phyloP scores from a whole-genome alignment of 2,797 vertebrate genomes.

The Lacerta bilineata region DNA sequence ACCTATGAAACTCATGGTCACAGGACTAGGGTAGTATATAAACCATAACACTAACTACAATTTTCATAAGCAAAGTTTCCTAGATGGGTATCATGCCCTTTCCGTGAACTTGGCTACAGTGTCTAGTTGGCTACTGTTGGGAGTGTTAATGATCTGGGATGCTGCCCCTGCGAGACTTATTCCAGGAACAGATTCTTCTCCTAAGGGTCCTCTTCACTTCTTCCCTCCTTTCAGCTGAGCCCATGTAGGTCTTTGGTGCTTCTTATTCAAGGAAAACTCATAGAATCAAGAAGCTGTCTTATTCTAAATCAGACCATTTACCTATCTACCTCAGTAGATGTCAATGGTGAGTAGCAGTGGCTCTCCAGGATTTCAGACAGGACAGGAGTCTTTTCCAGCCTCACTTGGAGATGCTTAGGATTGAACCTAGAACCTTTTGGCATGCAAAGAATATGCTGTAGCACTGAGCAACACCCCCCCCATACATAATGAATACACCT shows the following conservation, averaged over 20 bases:
- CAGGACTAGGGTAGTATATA: background rate
- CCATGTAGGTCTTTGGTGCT: too few relatives aligned
- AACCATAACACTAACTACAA: background rate
- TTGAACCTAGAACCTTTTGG: background rate
- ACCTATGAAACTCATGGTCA: background rate
- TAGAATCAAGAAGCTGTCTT: too few relatives aligned
- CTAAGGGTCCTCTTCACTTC: background rate
- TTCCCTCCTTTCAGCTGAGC: background rate
- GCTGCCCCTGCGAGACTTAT: background rate
- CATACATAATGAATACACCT: background rate
- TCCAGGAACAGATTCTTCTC: background rate
- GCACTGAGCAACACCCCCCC: background rate
- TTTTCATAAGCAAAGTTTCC: background rate
- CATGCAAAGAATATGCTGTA: background rate
- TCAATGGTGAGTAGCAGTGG: background rate
- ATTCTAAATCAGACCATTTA: background rate
- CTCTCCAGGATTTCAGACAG: background rate
- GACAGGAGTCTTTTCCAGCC: background rate
- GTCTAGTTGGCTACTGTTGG: background rate
- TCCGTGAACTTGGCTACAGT: background rate
- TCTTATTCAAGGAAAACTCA: too few relatives aligned
- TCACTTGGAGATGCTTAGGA: background rate
- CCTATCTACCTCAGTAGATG: background rate
- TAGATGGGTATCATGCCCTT: background rate
- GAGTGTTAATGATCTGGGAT: constrained; percentile 4